Evolutionary conservation across 2,113 vertebrate genomes (phyloP), one percentile per base, ranked within the genome.

Genomic region (Cercopithecus mona): DNA sequence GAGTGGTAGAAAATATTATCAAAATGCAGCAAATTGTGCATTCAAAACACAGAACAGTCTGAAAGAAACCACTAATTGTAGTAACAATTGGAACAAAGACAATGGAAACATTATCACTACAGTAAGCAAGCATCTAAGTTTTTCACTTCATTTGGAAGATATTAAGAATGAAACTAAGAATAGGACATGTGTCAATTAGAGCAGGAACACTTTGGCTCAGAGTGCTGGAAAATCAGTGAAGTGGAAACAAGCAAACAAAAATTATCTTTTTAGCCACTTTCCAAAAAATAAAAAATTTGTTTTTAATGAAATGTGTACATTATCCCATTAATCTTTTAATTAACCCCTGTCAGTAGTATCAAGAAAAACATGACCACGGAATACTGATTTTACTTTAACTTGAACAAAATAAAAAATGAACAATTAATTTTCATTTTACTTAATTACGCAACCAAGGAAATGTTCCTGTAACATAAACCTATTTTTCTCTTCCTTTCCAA

Each of bases 251-350:
- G 20, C 27, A 27, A 90, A 88, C 59, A 82, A 64, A 94, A 96
- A 91, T 22, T 91, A 88, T 17, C 11, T 25, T 88, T 73, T 96
- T 97, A 95, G 66, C 50, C 3, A 73, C 76, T 96, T 91, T 43
- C 35, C 6, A 55, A 92, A 90, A 90, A n/a, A 25, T 64, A 61
- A 86, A 64, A 8, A 17, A 61, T 55, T 50, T 83, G 55, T 73
- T 78, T 87, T 18, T 93, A 94, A 76, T 70, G 45, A 93, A 95
- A 55, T 73, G 16, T 96, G 30, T 25, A 81, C 8, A 85, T 81
- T 87, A 91, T 83, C 88, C 84, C 73, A 95, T 94, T 93, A 96
- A 88, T 85, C 38, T 96, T 96, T 93, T 84, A 83, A 96, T 88
- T 88, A 96, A 73, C 70, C 5, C 76, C 61, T 90, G 16, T 64